Conservation (phyloP, 2,113 vertebrate species). For the Scomber scombrus region DNA sequence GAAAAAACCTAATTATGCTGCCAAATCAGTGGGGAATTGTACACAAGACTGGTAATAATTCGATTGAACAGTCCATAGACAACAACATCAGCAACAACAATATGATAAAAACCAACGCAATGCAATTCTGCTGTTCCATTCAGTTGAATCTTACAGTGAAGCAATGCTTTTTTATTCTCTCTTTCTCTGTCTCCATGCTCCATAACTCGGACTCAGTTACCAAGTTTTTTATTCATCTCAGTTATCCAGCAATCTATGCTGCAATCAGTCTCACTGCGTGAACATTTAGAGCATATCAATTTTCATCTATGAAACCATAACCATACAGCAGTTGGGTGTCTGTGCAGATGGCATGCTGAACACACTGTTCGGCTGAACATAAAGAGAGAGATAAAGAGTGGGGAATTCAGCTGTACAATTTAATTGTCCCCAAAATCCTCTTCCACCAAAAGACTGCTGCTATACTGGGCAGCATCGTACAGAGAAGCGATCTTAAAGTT, state of each 20-base stretch:
- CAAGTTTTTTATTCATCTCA: conserved; percentile 38
- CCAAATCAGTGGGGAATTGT: conserved; percentile 3
- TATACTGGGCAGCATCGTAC: not conserved
- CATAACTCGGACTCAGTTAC: conserved; percentile 19
- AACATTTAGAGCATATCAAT: not conserved
- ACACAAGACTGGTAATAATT: conserved; percentile 6
- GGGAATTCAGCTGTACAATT: not conserved
- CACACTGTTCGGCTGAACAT: conserved; percentile 34
- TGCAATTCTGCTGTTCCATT: conserved; percentile 12
- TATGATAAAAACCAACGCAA: conserved; percentile 10
- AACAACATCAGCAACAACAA: conserved; percentile 3
- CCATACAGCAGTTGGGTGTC: conserved; percentile 14
- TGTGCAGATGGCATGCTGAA: conserved; percentile 33
- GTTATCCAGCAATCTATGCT: conserved; percentile 17
- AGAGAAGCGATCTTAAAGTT: conserved; percentile 33
- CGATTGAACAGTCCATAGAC: conserved; percentile 16
- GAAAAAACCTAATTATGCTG: conserved; percentile 11
- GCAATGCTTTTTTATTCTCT: not conserved
- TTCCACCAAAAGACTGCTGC: not conserved
- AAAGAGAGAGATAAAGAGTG: conserved; percentile 21
- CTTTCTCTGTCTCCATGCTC: not conserved
- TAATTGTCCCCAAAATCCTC: not conserved
- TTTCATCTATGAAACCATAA: conserved; percentile 12
- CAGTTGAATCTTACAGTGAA: not conserved
- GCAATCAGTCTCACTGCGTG: conserved; percentile 11